A percentile compares a stretch with the other conserved stretches of the same genome.
These are phyloP conservation scores for Troglohyphantes excavatus DNA, from an alignment of 2,888 invertebrate genomes.

Conservation along the genomic window DNA sequence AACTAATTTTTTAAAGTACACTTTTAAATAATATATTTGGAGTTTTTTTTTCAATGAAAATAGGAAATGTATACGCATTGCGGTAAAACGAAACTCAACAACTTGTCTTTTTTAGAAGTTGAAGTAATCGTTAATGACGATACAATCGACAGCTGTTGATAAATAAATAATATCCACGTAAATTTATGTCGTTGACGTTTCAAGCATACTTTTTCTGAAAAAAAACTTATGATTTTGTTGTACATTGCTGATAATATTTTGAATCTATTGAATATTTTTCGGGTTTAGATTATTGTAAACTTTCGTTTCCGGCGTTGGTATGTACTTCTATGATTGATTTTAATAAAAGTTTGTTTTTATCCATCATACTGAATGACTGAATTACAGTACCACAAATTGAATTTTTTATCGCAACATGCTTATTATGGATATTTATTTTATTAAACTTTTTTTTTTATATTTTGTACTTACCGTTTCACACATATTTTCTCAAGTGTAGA, in stretches of 20 bases:
- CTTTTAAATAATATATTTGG: too few species aligned
- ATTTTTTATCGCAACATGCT: too few species aligned
- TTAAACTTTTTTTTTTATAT: too few species aligned
- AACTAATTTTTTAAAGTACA: too few species aligned
- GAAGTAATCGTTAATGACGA: neutral
- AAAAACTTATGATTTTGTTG: neutral
- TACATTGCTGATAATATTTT: neutral
- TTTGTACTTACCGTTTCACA: too few species aligned
- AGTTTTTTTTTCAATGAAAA: neutral
- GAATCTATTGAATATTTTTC: neutral
- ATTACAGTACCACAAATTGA: too few species aligned
- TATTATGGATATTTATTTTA: too few species aligned
- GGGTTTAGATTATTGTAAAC: neutral
- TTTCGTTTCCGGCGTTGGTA: neutral
- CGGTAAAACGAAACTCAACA: slow-evolving; percentile 40
- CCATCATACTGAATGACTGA: too few species aligned
- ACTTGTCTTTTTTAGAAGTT: slow-evolving; percentile 37
- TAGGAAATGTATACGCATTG: slow-evolving; percentile 24
- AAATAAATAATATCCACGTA: slow-evolving; percentile 73
- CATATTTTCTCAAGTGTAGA: too few species aligned
- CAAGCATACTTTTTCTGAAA: neutral
- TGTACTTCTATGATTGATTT: neutral
- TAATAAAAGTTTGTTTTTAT: too few species aligned
- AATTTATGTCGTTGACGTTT: slow-evolving; percentile 39
- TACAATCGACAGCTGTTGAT: slow-evolving; percentile 71